A percentile compares a stretch with the other conserved stretches of the same genome.
Evolutionary conservation across 2,888 invertebrate genomes (phyloP).

Genomic region (Temnothorax ravouxi): DNA sequence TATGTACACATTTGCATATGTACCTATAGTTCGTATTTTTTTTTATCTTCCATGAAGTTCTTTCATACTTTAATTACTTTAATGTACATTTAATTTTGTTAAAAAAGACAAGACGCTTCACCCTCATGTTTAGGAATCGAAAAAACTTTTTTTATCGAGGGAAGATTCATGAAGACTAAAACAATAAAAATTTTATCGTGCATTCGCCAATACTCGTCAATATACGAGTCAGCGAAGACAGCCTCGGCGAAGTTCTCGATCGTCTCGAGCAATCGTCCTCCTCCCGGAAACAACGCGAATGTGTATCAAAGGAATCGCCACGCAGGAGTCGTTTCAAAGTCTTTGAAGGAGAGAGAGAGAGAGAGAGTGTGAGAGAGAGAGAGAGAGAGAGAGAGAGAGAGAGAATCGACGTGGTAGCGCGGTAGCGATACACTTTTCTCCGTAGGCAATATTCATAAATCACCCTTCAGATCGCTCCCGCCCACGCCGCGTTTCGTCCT

Average conservation of each 20-base stretch:
- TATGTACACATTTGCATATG: background rate
- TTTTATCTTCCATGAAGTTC: background rate
- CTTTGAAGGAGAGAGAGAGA: slow-evolving; percentile 49
- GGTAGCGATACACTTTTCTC: slow-evolving; percentile 79
- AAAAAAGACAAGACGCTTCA: background rate
- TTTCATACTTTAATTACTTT: background rate
- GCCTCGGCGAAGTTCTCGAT: slow-evolving; percentile 19
- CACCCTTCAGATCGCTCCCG: slow-evolving; percentile 74
- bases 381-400: slow-evolving; percentile 39
- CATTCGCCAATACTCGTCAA: background rate
- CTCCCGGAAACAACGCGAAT: slow-evolving; percentile 69
- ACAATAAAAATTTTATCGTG: background rate
- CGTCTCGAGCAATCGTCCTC: slow-evolving; percentile 17
- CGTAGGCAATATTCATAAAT: slow-evolving; percentile 86
- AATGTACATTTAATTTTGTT: background rate
- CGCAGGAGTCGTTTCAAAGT: slow-evolving; percentile 65
- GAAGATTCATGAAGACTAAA: background rate
- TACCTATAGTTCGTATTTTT: background rate
- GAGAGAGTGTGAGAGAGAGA: too few species aligned
- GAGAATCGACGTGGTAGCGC: slow-evolving; percentile 74
- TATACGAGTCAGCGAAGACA: background rate
- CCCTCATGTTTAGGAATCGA: background rate
- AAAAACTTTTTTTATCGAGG: background rate
- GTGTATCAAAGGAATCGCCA: slow-evolving; percentile 63
- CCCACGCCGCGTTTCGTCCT: slow-evolving; percentile 33